Percentiles rank a stretch among this genome's conserved stretches.
phyloP scores from a whole-genome alignment of 2,888 invertebrate genomes.

The Brenthis hecate region DNA sequence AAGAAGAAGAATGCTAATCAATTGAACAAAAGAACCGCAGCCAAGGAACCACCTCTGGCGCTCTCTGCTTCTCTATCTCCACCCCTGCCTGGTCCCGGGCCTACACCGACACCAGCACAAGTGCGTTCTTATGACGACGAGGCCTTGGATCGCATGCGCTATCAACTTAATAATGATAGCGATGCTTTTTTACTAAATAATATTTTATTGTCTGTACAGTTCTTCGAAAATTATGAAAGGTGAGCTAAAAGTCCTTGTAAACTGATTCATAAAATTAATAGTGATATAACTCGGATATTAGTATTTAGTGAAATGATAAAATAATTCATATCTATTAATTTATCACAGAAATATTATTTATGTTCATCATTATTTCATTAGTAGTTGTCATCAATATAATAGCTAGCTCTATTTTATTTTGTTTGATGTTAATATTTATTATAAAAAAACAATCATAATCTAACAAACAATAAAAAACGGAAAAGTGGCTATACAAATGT shows the following conservation, averaged over 20 bases:
- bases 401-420: no score
- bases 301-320: constrained; percentile 6
- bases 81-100: constrained; percentile 44
- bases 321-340: constrained; percentile 2
- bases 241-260: constrained; percentile 62
- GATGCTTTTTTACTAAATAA: constrained; percentile 90
- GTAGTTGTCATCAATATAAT: no score
- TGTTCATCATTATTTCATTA: no score
- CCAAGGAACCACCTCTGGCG: constrained; percentile 54
- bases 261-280: no score
- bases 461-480: no score
- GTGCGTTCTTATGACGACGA: constrained; percentile 76
- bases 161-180: constrained; percentile 83
- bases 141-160: constrained; percentile 80
- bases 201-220: constrained; percentile 88
- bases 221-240: constrained; percentile 90
- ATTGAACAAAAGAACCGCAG: constrained; percentile 53
- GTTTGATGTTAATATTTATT: no score
- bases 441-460: no score
- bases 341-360: no score
- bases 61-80: constrained; percentile 47
- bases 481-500: no score
- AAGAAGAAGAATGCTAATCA: constrained; percentile 57
- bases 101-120: constrained; percentile 57
- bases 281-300: not conserved